A percentile compares a stretch with the other conserved stretches of the same genome.
phyloP scores from a whole-genome alignment of 1,140 invertebrate species.

The Camponotus floridanus region DNA sequence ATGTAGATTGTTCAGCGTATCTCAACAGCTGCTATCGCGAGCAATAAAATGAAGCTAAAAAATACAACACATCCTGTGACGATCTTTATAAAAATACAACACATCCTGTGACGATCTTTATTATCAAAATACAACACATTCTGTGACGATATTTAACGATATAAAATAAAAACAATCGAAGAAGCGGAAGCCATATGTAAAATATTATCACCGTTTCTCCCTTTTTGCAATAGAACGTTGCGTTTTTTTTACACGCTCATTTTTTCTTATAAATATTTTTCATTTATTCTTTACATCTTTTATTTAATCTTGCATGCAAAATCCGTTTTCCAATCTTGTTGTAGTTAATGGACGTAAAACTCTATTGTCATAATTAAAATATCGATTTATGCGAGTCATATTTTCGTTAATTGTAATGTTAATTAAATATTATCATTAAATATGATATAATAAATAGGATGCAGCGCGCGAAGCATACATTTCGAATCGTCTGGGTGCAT shows the following conservation, averaged over 20 bases:
- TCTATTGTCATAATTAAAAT: conserved; percentile 23
- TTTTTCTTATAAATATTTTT: background rate
- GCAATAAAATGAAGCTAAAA: background rate
- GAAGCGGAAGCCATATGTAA: too few species aligned
- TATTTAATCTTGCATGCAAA: background rate
- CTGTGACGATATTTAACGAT: background rate
- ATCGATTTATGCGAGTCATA: background rate
- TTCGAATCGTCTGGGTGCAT: conserved; percentile 32
- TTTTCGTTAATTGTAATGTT: conserved; percentile 45
- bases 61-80: background rate
- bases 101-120: background rate
- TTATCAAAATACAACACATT: too few species aligned
- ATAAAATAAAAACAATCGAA: background rate
- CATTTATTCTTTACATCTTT: background rate
- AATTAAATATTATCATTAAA: conserved; percentile 50
- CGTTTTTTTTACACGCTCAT: background rate
- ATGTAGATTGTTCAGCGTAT: background rate
- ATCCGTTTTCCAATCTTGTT: background rate
- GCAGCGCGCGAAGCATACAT: background rate
- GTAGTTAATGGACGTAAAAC: background rate
- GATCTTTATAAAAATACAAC: background rate
- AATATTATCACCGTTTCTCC: background rate
- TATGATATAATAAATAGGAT: conserved; percentile 6
- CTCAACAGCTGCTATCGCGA: background rate
- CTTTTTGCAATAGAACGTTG: background rate